Conservation (phyloP, 2,113 vertebrate species). For the Scolopax mira region DNA sequence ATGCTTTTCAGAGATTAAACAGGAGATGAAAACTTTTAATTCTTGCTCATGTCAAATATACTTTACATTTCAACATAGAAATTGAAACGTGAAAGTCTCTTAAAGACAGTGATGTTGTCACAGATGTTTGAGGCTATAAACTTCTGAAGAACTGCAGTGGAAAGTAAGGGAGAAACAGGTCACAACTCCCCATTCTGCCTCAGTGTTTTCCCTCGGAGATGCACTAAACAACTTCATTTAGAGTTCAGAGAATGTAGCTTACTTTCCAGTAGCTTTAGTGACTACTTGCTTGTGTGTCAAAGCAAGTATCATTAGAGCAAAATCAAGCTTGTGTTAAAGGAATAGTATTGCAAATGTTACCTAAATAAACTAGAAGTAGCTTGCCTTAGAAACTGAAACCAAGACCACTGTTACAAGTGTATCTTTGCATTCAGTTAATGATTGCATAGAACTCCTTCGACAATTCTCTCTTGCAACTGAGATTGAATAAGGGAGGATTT, state of each 20-base stretch:
- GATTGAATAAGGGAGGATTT: background rate
- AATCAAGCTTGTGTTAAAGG: background rate
- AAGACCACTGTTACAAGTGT: accelerated
- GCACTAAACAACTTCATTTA: background rate
- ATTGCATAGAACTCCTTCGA: background rate
- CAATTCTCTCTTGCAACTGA: background rate
- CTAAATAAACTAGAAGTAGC: background rate
- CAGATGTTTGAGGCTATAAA: background rate
- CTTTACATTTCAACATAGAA: background rate
- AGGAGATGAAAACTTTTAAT: background rate
- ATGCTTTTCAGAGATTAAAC: background rate
- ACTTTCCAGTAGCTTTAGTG: background rate
- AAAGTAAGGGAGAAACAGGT: background rate
- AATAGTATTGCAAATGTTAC: background rate
- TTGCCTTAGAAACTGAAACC: background rate
- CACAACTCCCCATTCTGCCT: background rate
- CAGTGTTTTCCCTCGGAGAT: background rate
- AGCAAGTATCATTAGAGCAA: background rate
- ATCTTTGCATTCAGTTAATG: background rate
- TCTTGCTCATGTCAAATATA: background rate
- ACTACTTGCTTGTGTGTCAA: background rate
- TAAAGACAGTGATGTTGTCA: background rate
- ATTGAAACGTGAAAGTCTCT: background rate
- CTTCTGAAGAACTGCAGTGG: background rate
- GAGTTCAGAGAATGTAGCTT: background rate